Base-by-base conservation (phyloP, 2,888 invertebrate genomes). In the Eristalis tenax region DNA sequence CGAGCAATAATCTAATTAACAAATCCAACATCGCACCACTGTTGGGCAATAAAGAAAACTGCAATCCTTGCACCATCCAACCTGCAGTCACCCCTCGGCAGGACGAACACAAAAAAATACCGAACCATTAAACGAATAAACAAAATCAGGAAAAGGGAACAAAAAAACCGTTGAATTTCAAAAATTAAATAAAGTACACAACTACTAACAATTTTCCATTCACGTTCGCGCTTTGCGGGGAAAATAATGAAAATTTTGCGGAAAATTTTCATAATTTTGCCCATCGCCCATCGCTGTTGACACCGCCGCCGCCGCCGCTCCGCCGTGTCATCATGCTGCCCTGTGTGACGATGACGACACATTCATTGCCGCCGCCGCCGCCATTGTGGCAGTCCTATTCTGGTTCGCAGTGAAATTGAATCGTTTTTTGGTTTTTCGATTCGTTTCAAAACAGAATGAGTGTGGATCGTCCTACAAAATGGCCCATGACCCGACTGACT, bases 1-100 rank as follows among this genome's bases (percentile, higher is more conserved):
- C 85, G 82, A 68, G 74, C 82, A 82, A 86, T 78, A 86, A 78
- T 78, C 77, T 86, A 86, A 86, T 86, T 86, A 75, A 78, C 77
- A 78, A 74, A 78, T 82, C 73, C 59, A 81, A 73, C 66, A 71
- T 65, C 43, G 4, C 61, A n/a, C 65, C 79, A 40, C 80, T 63
- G 22, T 26, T 13, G 22, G 10, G 43, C 68, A 68, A 76, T 63
- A 82, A 64, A 57, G 50, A 66, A 75, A 76, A 63, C 28, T 11
- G 40, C 63, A 15, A 4, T 15, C 23, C 28, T 28, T 23, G 32
- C 32, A 8, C 1, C 32, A 0, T 10, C 8, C 26, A 13, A 11
- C 28, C 32, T 4, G 15, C 63, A 63, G 1, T 2, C 23, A 0
- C 10, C 26, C 13, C 13, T 10, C 59, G 59, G 66, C 50, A 18